These are phyloP conservation scores for Portunus trituberculatus DNA, from an alignment of 1,140 invertebrate genomes.

Conservation along the genomic window DNA sequence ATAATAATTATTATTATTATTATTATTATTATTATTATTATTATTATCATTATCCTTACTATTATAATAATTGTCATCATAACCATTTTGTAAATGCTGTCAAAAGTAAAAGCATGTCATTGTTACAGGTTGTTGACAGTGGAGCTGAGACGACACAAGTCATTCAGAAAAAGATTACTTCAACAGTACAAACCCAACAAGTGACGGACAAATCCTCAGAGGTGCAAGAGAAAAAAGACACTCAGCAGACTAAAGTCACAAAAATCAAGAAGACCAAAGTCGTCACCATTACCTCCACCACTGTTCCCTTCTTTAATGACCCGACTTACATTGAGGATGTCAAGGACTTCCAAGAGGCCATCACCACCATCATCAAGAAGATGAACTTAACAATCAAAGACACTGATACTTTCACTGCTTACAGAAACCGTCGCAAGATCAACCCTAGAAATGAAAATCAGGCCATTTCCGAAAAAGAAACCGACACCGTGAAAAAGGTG, in stretches of 20 bases:
- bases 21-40: too few relatives aligned
- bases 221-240: not conserved
- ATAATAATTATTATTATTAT: too few relatives aligned
- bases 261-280: not conserved
- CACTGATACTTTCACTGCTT: slow-evolving; percentile 5
- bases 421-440: slow-evolving; percentile 37
- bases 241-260: slow-evolving; percentile 26
- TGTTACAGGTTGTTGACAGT: too few relatives aligned
- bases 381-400: not conserved
- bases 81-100: too few relatives aligned
- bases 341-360: slow-evolving; percentile 46
- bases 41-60: too few relatives aligned
- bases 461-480: slow-evolving; percentile 35
- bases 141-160: too few relatives aligned
- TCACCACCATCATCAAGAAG: slow-evolving; percentile 54
- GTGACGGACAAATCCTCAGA: too few relatives aligned
- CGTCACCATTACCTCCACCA: not conserved
- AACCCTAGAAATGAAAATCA: slow-evolving; percentile 41
- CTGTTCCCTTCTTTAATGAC: not conserved
- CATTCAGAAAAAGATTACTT: too few relatives aligned
- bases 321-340: slow-evolving; percentile 1
- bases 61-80: too few relatives aligned
- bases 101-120: too few relatives aligned
- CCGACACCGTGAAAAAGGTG: not conserved
- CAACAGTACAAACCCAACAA: too few relatives aligned